A percentile compares a stretch with the other conserved stretches of the same genome.
Evolutionary conservation across 2,797 vertebrate genomes (phyloP).

Genomic region (Acestrorhynchus altus): DNA sequence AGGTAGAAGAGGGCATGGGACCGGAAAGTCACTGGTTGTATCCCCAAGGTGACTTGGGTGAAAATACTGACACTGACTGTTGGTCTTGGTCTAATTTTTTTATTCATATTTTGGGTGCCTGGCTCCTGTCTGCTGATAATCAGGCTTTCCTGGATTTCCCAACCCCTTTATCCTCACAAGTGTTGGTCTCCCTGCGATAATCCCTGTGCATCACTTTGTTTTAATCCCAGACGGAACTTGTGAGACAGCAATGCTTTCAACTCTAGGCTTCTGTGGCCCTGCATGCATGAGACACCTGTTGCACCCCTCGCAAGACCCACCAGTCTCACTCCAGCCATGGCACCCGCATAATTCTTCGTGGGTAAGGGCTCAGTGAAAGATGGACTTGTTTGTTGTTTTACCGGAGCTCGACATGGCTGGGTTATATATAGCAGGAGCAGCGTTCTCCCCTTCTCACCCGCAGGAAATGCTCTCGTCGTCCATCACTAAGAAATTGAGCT

Average conservation of each 20-base stretch:
- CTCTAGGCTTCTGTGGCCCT: conserved; percentile 71
- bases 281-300: conserved; percentile 74
- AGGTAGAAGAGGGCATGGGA: no score
- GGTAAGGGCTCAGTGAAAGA: conserved; percentile 80
- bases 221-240: conserved; percentile 56
- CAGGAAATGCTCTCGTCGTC: conserved; percentile 48
- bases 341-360: conserved; percentile 79
- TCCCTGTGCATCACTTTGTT: conserved; percentile 60
- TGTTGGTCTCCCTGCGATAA: conserved; percentile 64
- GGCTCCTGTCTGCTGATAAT: conserved; percentile 38
- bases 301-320: conserved; percentile 61
- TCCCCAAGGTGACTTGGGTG: no score
- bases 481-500: conserved; percentile 47
- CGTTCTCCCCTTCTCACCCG: conserved; percentile 42
- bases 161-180: conserved; percentile 30
- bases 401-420: conserved; percentile 71
- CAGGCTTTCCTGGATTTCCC: conserved; percentile 36
- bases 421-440: conserved; percentile 73
- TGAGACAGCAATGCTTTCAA: conserved; percentile 51
- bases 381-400: conserved; percentile 86
- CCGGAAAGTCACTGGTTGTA: no score
- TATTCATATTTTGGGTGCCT: conserved; percentile 24
- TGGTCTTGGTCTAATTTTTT: conserved; percentile 57
- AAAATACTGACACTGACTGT: conserved; percentile 18
- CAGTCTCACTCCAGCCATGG: conserved; percentile 50